A percentile compares a stretch with the other conserved stretches of the same genome.
phyloP scores from a whole-genome alignment of 2,888 invertebrate species.

The Drosophila parthenogenetica region DNA sequence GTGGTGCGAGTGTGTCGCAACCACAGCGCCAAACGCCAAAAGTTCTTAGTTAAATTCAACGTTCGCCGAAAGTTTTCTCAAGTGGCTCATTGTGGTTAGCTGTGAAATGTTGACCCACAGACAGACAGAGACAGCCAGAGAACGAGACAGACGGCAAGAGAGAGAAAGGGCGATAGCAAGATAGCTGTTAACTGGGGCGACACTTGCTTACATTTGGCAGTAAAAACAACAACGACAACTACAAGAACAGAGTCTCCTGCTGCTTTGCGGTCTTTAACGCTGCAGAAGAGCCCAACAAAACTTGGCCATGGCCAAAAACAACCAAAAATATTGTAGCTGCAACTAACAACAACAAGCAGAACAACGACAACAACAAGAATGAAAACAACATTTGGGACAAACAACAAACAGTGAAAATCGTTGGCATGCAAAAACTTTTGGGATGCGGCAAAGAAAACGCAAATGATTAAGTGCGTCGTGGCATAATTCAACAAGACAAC shows the following conservation, averaged over 20 bases:
- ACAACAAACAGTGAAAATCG: slow-evolving; percentile 49
- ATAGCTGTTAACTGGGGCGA: slow-evolving; percentile 54
- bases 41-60: slow-evolving; percentile 78
- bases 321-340: slow-evolving; percentile 43
- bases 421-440: slow-evolving; percentile 73
- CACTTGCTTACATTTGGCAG: slow-evolving; percentile 67
- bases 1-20: slow-evolving; percentile 11
- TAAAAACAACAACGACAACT: slow-evolving; percentile 37
- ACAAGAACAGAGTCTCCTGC: slow-evolving; percentile 30
- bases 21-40: slow-evolving; percentile 73
- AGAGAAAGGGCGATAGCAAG: slow-evolving; percentile 8
- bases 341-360: slow-evolving; percentile 29
- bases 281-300: slow-evolving; percentile 30
- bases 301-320: slow-evolving; percentile 40
- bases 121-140: slow-evolving; percentile 22
- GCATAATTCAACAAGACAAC: slow-evolving; percentile 78
- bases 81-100: slow-evolving; percentile 77
- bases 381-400: slow-evolving; percentile 17
- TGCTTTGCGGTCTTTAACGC: slow-evolving; percentile 65
- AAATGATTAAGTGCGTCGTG: slow-evolving; percentile 76
- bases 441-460: slow-evolving; percentile 75
- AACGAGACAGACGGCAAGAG: neutral
- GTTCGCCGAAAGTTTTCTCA: slow-evolving; percentile 67
- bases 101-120: slow-evolving; percentile 72
- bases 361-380: slow-evolving; percentile 26